Evolutionary conservation across 2,888 invertebrate genomes (phyloP).

Genomic region (Belgica antarctica): DNA sequence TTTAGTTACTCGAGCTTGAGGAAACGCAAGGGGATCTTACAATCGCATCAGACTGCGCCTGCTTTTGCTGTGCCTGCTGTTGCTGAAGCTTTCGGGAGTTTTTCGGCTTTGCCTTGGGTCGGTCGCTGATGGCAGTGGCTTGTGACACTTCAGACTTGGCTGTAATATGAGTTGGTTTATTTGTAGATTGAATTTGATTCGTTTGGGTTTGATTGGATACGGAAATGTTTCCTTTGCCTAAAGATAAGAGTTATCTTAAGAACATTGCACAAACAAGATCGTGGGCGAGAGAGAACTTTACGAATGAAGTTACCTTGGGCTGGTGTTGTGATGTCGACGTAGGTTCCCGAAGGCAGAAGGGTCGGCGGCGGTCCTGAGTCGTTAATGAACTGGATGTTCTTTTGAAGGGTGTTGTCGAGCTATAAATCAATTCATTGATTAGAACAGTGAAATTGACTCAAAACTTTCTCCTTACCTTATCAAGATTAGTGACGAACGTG

Average conservation of each 20-base stretch:
- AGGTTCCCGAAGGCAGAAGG: slow-evolving; percentile 46
- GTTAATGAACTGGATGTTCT: slow-evolving; percentile 47
- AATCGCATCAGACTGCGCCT: slow-evolving; percentile 42
- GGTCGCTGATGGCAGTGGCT: slow-evolving; percentile 76
- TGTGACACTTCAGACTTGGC: slow-evolving; percentile 57
- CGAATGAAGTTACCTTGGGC: slow-evolving; percentile 46
- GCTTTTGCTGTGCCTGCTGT: slow-evolving; percentile 49
- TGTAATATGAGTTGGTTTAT: slow-evolving; percentile 49
- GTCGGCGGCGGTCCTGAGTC: slow-evolving; percentile 46
- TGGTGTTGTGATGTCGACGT: slow-evolving; percentile 47
- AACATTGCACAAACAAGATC: neutral
- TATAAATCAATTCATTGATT: slow-evolving; percentile 40
- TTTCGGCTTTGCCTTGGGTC: slow-evolving; percentile 80
- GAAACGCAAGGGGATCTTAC: neutral
- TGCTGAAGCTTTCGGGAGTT: slow-evolving; percentile 63
- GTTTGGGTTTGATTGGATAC: slow-evolving; percentile 30
- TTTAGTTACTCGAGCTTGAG: neutral
- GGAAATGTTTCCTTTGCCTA: slow-evolving; percentile 31
- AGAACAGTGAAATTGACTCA: neutral
- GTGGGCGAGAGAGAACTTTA: neutral
- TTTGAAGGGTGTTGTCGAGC: slow-evolving; percentile 48
- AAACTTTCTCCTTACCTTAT: slow-evolving; percentile 44
- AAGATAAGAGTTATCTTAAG: slow-evolving; percentile 22
- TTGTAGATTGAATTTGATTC: neutral
- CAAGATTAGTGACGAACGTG: slow-evolving; percentile 47